phyloP scores from a whole-genome alignment of 2,797 vertebrate genomes.

The Smutsia temminckii region DNA sequence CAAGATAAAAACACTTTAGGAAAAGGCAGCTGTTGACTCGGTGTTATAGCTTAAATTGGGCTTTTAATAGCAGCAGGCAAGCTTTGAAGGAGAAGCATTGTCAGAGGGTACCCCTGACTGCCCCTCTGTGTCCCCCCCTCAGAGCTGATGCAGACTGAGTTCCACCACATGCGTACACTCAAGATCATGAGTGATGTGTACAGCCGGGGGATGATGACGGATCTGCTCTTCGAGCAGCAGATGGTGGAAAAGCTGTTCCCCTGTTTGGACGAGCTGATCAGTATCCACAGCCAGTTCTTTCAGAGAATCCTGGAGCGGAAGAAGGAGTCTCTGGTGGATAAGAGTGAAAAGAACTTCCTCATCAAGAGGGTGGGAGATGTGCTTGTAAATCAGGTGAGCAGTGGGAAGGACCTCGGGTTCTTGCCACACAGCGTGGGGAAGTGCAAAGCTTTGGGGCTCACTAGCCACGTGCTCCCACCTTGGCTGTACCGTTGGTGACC shows the following conservation, averaged over 20 bases:
- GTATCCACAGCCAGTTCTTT: constrained; percentile 94
- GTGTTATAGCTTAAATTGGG: background rate
- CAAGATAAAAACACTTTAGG: background rate
- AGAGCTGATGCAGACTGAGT: constrained; percentile 99
- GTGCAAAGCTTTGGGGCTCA: background rate
- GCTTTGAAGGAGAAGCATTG: background rate
- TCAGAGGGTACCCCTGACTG: accelerated
- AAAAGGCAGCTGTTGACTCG: background rate
- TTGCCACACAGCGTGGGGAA: background rate
- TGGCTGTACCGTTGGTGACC: accelerated
- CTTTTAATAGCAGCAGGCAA: background rate
- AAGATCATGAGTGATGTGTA: constrained; percentile 98
- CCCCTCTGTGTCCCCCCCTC: background rate
- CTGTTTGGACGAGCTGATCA: constrained; percentile 92
- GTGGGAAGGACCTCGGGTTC: background rate
- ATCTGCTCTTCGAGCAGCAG: constrained; percentile 91
- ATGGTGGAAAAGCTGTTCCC: constrained; percentile 94
- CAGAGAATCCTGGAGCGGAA: constrained; percentile 94
- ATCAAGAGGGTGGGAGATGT: constrained; percentile 95
- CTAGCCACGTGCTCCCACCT: accelerated
- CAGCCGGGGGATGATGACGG: constrained; percentile 92
- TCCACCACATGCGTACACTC: constrained; percentile 96
- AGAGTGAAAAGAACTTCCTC: constrained; percentile 89
- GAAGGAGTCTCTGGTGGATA: constrained; percentile 88
- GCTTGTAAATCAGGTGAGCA: constrained; percentile 92